Evolutionary conservation across 1,140 invertebrate species (phyloP), one percentile per base, ranked within the genome.

Genomic region (Solen grandis): DNA sequence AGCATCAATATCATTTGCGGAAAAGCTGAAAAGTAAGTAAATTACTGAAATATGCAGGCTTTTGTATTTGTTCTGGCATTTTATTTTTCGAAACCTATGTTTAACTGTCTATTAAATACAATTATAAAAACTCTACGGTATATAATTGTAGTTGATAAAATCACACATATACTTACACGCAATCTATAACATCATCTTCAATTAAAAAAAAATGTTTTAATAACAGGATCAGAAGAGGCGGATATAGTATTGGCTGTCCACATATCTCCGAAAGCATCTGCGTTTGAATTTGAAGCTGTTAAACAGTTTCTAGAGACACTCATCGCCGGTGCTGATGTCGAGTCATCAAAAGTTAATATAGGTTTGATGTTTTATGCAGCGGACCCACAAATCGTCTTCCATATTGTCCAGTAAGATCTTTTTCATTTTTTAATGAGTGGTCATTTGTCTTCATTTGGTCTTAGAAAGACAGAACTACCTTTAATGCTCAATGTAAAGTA

Each of bases 221-320:
- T 78, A 73, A 57, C 54, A 83, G 81, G 27, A 29, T 60, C 66
- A 5, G 33, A 66, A 27, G 13, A 66, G 63, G 84, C 79, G 0
- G 87, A 88, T 72, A 57, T 87, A 59, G 84, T 86, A 5, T 84
- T 88, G 41, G 79, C 77, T 33, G 27, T 88, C 36, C 84, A 88
- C 68, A 57, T 86, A 46, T 66, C 80, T n/a, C 78, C 77, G 19
- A 36, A 16, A 14, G 68, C 69, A 31, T 54, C 38, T 16, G 14
- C 75, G 0, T 52, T 60, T 14, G 82, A 87, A 19, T 85, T 83
- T 31, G 14, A 31, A 3, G 14, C 63, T 2, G 60, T 87, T 14
- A 75, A 84, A 22, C 5, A 76, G 13, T 88, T 77, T 57, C 27
- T 88, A 0, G 66, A 78, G 38, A n/a, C 38, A 10, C 19, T 88